Percentiles rank a stretch among this genome's conserved stretches.
phyloP scores from a whole-genome alignment of 2,113 vertebrate species.

The Mustela lutreola region DNA sequence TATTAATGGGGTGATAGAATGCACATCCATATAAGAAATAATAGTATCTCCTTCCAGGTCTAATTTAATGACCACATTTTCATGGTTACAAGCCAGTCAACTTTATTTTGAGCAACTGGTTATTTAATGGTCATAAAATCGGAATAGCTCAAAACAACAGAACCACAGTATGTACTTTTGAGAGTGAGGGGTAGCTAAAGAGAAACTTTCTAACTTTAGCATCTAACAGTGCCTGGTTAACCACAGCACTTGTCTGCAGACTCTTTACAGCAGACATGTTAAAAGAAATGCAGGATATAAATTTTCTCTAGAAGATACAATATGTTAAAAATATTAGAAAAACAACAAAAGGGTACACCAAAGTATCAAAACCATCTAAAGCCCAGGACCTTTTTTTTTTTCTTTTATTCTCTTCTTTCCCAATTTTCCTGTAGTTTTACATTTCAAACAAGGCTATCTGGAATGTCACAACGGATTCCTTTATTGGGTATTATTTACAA shows the following conservation, averaged over 20 bases:
- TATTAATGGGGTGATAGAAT: not conserved
- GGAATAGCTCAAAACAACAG: not conserved
- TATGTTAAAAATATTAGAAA: not conserved
- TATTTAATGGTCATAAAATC: not conserved
- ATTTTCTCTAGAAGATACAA: not conserved
- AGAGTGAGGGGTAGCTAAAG: not conserved
- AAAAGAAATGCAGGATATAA: not conserved
- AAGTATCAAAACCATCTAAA: too few relatives aligned
- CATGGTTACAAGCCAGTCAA: not conserved
- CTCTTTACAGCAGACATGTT: not conserved
- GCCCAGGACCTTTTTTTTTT: not conserved
- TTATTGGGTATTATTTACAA: not conserved
- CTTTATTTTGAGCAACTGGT: not conserved
- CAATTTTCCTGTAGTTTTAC: not conserved
- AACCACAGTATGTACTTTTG: not conserved
- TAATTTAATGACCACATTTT: not conserved
- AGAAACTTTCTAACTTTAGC: not conserved
- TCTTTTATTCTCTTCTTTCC: not conserved
- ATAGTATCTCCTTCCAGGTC: not conserved
- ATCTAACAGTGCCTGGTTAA: not conserved
- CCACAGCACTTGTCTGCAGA: not conserved
- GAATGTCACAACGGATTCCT: not conserved
- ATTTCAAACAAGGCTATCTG: not conserved
- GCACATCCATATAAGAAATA: not conserved
- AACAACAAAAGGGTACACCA: not conserved